Evolutionary conservation across 2,888 invertebrate genomes (phyloP), one percentile per base, ranked within the genome.

Genomic region (Pocota personata): DNA sequence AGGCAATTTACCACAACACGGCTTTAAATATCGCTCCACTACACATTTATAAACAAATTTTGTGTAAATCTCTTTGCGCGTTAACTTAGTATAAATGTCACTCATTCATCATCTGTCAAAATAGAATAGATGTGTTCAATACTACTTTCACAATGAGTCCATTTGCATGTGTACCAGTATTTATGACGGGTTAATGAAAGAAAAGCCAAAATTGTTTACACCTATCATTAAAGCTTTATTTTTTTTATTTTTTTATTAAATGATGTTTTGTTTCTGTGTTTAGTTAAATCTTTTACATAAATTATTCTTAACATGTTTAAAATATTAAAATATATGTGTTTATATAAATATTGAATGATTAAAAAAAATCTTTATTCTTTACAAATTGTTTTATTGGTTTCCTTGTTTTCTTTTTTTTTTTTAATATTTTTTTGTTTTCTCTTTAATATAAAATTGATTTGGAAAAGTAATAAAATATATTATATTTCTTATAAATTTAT

Each of bases 381-480:
- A 86, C 86, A 86, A 77, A 82, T 86, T 52, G 64, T 76, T 80
- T 86, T 80, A 82, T 82, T 86, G 82, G 64, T 77, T 82, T 76
- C 72, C 19, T 80, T 73, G 72, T 78, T 78, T 83, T 40, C 43
- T 57, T 78, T 52, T 43, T 52, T 30, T 46, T 67, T 66, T 66
- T 43, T 57, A 58, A 46, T 64, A 62, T 62, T 55, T 62, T 55
- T 48, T 50, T 48, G 48, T 43, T 57, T 60, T 55, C 73, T 64
- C 27, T 66, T 86, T 72, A 82, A 86, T 86, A 86, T 86, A 86
- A 86, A 86, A 82, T 86, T 86, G 71, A 86, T 86, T 86, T 86
- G 86, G 80, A 86, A 86, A 86, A 86, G 86, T 86, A 86, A 86
- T 86, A 86, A 86, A 86, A 86, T 86, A 86, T 86, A 86, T 84